A percentile compares a stretch with the other conserved stretches of the same genome.
Conservation (phyloP, 1,140 invertebrate species). For the Drosophila navojoa region DNA sequence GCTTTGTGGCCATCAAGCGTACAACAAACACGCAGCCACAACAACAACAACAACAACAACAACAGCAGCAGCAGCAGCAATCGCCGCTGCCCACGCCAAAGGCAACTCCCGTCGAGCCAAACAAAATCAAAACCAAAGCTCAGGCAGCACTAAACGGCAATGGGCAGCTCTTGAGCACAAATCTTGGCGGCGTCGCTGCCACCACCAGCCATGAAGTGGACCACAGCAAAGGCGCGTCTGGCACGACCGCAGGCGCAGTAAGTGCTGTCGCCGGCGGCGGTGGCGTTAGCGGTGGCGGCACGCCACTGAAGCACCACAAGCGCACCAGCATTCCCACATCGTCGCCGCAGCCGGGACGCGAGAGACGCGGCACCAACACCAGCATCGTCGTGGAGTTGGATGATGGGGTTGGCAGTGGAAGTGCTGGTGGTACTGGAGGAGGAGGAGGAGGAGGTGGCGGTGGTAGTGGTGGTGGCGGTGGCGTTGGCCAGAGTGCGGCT, state of each 20-base stretch:
- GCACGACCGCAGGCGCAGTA: constrained; percentile 11
- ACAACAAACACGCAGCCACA: constrained; percentile 65
- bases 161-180: constrained; percentile 54
- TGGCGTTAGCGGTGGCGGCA: constrained; percentile 37
- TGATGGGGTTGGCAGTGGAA: constrained; percentile 18
- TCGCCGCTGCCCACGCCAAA: constrained; percentile 30
- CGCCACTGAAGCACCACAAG: constrained; percentile 72
- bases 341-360: constrained; percentile 45
- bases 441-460: no score
- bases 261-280: constrained; percentile 30
- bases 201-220: constrained; percentile 60
- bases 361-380: constrained; percentile 67
- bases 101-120: constrained; percentile 55
- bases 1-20: constrained; percentile 79
- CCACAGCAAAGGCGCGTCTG: constrained; percentile 31
- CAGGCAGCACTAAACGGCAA: constrained; percentile 63
- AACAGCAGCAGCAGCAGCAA: constrained; percentile 41
- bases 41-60: constrained; percentile 45
- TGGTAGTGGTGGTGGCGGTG: no score
- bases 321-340: constrained; percentile 73
- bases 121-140: constrained; percentile 64
- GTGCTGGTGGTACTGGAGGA: constrained; percentile 30
- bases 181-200: constrained; percentile 42
- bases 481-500: constrained; percentile 21
- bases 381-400: constrained; percentile 75